A percentile compares a stretch with the other conserved stretches of the same genome.
phyloP scores from a whole-genome alignment of 2,888 invertebrate genomes.

The Exocentrus adspersus region DNA sequence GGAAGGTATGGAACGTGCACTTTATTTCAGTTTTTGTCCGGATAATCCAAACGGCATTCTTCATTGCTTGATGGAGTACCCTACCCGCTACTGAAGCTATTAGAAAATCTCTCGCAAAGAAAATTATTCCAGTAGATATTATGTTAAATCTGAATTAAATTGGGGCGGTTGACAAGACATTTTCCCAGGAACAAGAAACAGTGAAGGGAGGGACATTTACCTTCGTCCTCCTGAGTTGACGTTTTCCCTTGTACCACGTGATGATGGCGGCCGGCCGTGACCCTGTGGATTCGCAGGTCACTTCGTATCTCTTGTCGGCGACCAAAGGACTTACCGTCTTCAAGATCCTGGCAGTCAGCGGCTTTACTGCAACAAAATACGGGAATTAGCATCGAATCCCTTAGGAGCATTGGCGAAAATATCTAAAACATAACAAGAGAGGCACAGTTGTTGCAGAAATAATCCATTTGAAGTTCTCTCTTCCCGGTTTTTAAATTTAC shows the following conservation, averaged over 20 bases:
- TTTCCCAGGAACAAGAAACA: neutral
- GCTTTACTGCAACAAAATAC: constrained; percentile 73
- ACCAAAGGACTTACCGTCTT: constrained; percentile 76
- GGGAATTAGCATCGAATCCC: neutral
- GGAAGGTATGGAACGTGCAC: too few relatives aligned
- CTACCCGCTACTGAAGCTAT: too few relatives aligned
- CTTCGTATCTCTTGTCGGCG: constrained; percentile 85
- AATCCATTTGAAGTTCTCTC: too few relatives aligned
- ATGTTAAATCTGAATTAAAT: neutral
- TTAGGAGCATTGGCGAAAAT: too few relatives aligned
- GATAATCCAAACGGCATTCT: too few relatives aligned
- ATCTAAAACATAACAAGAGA: too few relatives aligned
- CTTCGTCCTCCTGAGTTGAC: constrained; percentile 79
- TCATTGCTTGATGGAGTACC: too few relatives aligned
- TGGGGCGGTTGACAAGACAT: neutral
- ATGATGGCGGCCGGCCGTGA: constrained; percentile 87
- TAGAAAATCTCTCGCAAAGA: too few relatives aligned
- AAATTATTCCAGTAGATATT: too few relatives aligned
- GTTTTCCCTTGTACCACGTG: constrained; percentile 90
- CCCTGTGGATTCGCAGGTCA: constrained; percentile 85
- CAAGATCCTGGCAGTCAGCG: constrained; percentile 81
- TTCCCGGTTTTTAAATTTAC: neutral
- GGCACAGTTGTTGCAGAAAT: too few relatives aligned
- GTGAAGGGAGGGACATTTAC: constrained; percentile 5
- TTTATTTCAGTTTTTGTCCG: too few relatives aligned